Conservation (phyloP, 2,888 invertebrate genomes). For the Chymomyza amoena region DNA sequence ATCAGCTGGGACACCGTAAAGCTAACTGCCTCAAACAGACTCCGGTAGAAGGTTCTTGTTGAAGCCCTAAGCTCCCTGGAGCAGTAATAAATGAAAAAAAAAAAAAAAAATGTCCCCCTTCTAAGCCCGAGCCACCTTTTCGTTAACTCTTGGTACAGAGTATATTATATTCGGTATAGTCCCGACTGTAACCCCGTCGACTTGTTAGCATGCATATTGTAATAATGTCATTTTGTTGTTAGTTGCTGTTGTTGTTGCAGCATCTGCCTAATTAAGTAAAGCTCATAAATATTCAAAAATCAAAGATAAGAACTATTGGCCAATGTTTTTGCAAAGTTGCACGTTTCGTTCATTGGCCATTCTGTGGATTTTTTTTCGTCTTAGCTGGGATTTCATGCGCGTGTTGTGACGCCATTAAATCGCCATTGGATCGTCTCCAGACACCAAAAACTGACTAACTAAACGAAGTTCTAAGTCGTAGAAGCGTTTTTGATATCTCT, state of each 20-base stretch:
- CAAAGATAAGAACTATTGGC: conserved; percentile 49
- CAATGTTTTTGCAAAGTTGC: conserved; percentile 38
- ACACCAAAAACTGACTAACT: conserved; percentile 10
- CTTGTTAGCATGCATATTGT: conserved; percentile 48
- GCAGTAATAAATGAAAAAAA: no score
- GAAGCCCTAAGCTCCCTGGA: no score
- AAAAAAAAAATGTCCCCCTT: no score
- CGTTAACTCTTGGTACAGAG: no score
- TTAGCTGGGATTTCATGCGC: not conserved
- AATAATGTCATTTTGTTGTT: conserved; percentile 43
- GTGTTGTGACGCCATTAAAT: conserved; percentile 57
- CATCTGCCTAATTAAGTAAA: conserved; percentile 58
- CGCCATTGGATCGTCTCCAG: not conserved
- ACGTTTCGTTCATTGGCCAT: conserved; percentile 45
- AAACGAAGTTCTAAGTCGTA: conserved; percentile 22
- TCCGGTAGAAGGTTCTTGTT: no score
- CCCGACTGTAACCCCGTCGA: no score
- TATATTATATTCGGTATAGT: no score
- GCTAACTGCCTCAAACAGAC: no score
- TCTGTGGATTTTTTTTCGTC: not conserved
- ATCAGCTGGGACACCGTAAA: no score
- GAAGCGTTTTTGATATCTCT: conserved; percentile 49
- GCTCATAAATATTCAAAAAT: conserved; percentile 57
- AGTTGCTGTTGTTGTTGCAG: not conserved
- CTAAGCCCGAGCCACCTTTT: no score